phyloP scores from a whole-genome alignment of 2,888 invertebrate genomes.

The Chromoteleia sp. region DNA sequence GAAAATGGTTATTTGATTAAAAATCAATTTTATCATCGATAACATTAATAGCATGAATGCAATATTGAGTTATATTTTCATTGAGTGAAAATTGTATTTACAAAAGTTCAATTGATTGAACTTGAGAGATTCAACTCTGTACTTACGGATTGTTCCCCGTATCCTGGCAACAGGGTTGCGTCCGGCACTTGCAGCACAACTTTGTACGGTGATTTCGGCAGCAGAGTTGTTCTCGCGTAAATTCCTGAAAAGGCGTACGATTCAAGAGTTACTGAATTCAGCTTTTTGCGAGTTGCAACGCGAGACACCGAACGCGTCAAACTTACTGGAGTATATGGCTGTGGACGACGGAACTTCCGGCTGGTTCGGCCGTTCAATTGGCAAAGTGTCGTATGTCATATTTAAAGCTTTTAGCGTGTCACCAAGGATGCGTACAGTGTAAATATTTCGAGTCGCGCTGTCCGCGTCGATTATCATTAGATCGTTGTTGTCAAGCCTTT shows the following conservation, averaged over 20 bases:
- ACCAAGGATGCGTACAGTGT: slow-evolving; percentile 81
- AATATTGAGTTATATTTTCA: too few relatives aligned
- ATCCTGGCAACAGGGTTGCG: slow-evolving; percentile 84
- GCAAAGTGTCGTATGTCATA: slow-evolving; percentile 80
- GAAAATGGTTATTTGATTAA: too few relatives aligned
- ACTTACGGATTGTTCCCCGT: slow-evolving; percentile 84
- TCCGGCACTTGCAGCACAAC: slow-evolving; percentile 86
- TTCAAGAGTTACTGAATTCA: not conserved
- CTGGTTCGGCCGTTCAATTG: slow-evolving; percentile 78
- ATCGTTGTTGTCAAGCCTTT: slow-evolving; percentile 80
- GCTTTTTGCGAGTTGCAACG: not conserved
- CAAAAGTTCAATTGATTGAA: too few relatives aligned
- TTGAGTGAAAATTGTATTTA: too few relatives aligned
- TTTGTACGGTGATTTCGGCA: slow-evolving; percentile 85
- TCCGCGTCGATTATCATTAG: slow-evolving; percentile 85
- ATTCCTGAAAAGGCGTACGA: slow-evolving; percentile 75
- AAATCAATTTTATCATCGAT: too few relatives aligned
- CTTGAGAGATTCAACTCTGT: too few relatives aligned
- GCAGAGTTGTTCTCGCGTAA: slow-evolving; percentile 78
- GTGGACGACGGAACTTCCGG: slow-evolving; percentile 76
- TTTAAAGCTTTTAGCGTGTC: slow-evolving; percentile 83
- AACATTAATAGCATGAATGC: too few relatives aligned
- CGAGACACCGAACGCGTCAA: slow-evolving; percentile 15
- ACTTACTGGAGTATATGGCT: slow-evolving; percentile 79
- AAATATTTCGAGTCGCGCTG: slow-evolving; percentile 83